Percentiles rank a stretch among this genome's conserved stretches.
phyloP scores from a whole-genome alignment of 2,888 invertebrate genomes.

The Dendrolimus houi region DNA sequence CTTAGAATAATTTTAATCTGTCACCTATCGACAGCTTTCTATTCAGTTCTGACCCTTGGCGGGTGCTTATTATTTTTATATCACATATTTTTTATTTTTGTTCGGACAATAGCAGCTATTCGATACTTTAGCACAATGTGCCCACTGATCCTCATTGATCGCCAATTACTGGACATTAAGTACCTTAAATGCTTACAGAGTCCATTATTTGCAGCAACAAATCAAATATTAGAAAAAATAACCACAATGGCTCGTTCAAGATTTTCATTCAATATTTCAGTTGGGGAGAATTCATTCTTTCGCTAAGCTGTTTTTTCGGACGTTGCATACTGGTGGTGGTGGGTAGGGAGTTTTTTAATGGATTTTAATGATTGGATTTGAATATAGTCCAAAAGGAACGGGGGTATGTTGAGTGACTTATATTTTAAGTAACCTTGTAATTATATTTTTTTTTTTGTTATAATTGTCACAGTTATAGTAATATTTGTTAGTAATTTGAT shows the following conservation, averaged over 20 bases:
- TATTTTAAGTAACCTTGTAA: too few species aligned
- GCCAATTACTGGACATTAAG: constrained; percentile 77
- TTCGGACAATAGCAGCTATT: constrained; percentile 58
- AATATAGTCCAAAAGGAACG: constrained; percentile 13
- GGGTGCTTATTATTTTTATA: constrained; percentile 52
- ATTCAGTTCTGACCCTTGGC: constrained; percentile 53
- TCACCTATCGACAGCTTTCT: constrained; percentile 49
- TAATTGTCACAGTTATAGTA: too few species aligned
- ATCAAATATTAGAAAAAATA: constrained; percentile 58
- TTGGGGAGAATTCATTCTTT: constrained; percentile 51
- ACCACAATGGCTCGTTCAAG: constrained; percentile 59
- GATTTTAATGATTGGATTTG: constrained; percentile 28
- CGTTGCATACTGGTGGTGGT: constrained; percentile 24
- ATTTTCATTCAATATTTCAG: constrained; percentile 50
- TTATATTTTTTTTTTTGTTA: too few species aligned
- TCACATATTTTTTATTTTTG: constrained; percentile 38
- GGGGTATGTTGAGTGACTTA: too few species aligned
- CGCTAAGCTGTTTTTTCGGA: constrained; percentile 52
- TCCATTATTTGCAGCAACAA: constrained; percentile 72
- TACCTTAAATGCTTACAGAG: constrained; percentile 72
- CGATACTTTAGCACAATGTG: constrained; percentile 68
- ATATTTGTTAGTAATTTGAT: too few species aligned
- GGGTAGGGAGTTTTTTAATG: constrained; percentile 30
- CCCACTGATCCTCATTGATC: constrained; percentile 77
- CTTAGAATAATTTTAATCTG: constrained; percentile 31